These are phyloP conservation scores for Ariolimax columbianus DNA, from an alignment of 2,888 invertebrate genomes.

Conservation along the genomic window DNA sequence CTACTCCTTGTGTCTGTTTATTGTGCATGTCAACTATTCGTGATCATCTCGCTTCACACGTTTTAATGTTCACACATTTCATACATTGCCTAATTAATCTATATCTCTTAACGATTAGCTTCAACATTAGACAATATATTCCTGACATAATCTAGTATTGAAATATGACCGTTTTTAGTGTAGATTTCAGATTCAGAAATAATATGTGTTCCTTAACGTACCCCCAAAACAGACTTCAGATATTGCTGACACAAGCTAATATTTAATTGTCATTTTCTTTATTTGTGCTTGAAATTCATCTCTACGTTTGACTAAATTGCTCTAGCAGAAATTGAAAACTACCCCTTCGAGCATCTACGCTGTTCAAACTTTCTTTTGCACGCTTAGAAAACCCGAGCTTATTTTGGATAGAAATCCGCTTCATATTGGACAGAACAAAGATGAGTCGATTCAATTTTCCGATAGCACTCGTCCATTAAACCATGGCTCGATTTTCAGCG, in stretches of 20 bases:
- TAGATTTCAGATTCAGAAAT: no score
- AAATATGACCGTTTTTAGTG: no score
- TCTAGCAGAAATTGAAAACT: neutral
- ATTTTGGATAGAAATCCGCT: neutral
- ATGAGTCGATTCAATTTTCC: constrained; percentile 23
- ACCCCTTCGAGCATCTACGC: neutral
- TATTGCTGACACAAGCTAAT: neutral
- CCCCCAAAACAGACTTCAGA: neutral
- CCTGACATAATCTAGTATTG: no score
- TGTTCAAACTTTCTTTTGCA: neutral
- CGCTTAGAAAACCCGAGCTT: neutral
- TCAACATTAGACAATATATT: no score
- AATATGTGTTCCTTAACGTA: no score
- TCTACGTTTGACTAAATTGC: neutral
- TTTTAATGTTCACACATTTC: no score
- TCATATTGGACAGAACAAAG: constrained; percentile 13
- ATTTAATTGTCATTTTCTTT: neutral
- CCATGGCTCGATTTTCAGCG: neutral
- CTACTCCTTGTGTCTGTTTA: no score
- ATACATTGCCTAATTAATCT: no score
- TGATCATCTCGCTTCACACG: no score
- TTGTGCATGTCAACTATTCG: no score
- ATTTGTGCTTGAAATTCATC: neutral
- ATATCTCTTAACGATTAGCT: no score
- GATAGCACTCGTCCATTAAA: constrained; percentile 23